Evolutionary conservation across 2,888 invertebrate species (phyloP), one percentile per base, ranked within the genome.

Genomic region (Dimorphilus gyrociliatus): DNA sequence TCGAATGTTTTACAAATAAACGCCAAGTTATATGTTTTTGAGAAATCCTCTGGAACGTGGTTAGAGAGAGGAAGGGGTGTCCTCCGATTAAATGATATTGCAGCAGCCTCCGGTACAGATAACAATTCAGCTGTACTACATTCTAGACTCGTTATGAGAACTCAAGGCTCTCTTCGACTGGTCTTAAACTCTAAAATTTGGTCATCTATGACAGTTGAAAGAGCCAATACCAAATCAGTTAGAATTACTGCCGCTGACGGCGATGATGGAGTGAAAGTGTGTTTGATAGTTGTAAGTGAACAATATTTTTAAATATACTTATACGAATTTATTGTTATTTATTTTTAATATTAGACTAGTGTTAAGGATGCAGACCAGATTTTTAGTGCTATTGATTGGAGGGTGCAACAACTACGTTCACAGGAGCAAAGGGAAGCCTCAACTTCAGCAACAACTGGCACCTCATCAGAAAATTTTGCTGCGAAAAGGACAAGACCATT

Each of bases 131-230:
- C 8, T n/a, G 8, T 21, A 21, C 8, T 21, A 21, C 8, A 10
- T 8, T 21, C n/a, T 10, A 10, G 21, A 21, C 8, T 46, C 63
- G 84, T 90, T 15, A 82, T 85, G 55, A 72, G 90, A 39, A 80
- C 81, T 17, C 72, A 81, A 13, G 90, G 90, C 29, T 85, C 81
- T 46, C 72, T 86, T 43, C 72, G 85, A 32, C 76, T 90, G 30
- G 74, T 88, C 51, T 70, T 92, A 35, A 92, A 90, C 63, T 86
- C 88, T 23, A 85, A 85, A 70, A 75, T 78, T 24, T 88, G 85
- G 84, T 73, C 79, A 4, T 86, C 78, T 39, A 88, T 88, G 88
- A 77, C 80, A 8, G 76, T 81, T 16, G 81, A 86, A 55, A 72
- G 77, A 40, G 80, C 85, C 2, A 82, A 81, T 49, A 72, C 74